phyloP scores from a whole-genome alignment of 2,113 vertebrate species.

The Rhea americana region DNA sequence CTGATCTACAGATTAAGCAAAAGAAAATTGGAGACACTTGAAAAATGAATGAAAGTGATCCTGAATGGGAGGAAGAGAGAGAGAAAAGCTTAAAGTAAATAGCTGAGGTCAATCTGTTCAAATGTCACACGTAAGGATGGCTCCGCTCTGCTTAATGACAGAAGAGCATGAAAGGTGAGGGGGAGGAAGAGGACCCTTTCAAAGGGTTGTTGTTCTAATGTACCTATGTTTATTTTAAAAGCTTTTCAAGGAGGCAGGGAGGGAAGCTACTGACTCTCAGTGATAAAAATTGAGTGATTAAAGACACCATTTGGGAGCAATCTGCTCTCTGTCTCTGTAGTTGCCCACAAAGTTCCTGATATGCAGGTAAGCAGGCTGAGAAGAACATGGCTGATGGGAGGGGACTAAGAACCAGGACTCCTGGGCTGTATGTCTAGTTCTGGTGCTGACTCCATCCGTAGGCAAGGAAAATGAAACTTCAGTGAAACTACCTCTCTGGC shows the following conservation, averaged over 20 bases:
- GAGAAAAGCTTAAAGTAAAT: constrained; percentile 42
- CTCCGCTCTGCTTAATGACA: constrained; percentile 54
- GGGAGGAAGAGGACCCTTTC: constrained; percentile 1
- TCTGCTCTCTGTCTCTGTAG: constrained; percentile 56
- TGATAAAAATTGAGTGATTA: constrained; percentile 62
- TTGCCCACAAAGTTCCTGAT: background rate
- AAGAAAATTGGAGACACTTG: constrained; percentile 33
- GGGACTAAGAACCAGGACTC: background rate
- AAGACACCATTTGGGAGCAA: constrained; percentile 48
- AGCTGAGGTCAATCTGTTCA: constrained; percentile 25
- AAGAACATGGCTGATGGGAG: background rate
- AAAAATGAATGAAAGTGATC: constrained; percentile 50
- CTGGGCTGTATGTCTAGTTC: background rate
- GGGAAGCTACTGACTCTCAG: constrained; percentile 60
- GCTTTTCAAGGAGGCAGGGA: constrained; percentile 59
- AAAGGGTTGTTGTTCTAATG: constrained; percentile 61
- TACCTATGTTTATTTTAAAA: constrained; percentile 72
- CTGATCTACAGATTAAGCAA: background rate
- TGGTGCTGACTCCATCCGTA: background rate
- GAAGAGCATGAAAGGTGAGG: constrained; percentile 31
- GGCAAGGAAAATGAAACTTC: background rate
- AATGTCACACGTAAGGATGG: constrained; percentile 32
- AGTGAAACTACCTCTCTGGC: background rate
- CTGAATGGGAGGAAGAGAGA: constrained; percentile 2
- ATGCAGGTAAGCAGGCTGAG: background rate